A percentile compares a stretch with the other conserved stretches of the same genome.
Evolutionary conservation across 2,797 vertebrate genomes (phyloP).

Genomic region (Dendrocincla fuliginosa): DNA sequence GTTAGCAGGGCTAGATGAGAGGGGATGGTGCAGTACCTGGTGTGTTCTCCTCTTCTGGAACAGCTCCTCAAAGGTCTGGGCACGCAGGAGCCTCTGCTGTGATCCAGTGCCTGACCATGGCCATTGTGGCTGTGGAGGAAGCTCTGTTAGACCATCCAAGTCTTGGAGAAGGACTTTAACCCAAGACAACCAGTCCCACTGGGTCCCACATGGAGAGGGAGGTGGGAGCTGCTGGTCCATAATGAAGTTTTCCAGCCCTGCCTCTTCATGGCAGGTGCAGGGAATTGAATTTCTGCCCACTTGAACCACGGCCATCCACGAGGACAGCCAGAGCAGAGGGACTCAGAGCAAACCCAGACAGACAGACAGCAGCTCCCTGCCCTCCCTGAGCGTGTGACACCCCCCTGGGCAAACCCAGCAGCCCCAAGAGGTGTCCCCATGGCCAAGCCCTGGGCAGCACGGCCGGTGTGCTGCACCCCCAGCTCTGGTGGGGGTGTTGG

Average conservation of each 20-base stretch:
- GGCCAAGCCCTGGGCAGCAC: not conserved
- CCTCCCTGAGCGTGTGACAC: no score
- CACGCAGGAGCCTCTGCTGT: not conserved
- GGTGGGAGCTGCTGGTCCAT: not conserved
- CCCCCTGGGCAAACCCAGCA: no score
- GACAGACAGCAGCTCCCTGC: not conserved
- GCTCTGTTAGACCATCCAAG: not conserved
- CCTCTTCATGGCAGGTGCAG: not conserved
- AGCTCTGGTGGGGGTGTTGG: no score
- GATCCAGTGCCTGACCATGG: not conserved
- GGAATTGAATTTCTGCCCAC: not conserved
- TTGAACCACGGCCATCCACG: not conserved
- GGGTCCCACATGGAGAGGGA: not conserved
- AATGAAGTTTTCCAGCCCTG: not conserved
- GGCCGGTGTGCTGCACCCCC: not conserved
- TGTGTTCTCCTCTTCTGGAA: not conserved
- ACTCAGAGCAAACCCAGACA: not conserved
- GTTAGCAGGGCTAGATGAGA: not conserved
- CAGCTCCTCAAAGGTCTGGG: not conserved
- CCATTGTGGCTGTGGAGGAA: not conserved
- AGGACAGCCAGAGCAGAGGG: not conserved
- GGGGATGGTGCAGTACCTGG: not conserved
- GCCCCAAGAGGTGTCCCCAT: not conserved
- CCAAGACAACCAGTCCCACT: not conserved
- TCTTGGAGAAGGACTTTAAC: not conserved